phyloP scores from a whole-genome alignment of 2,888 invertebrate species.

The Hymenopus coronatus region DNA sequence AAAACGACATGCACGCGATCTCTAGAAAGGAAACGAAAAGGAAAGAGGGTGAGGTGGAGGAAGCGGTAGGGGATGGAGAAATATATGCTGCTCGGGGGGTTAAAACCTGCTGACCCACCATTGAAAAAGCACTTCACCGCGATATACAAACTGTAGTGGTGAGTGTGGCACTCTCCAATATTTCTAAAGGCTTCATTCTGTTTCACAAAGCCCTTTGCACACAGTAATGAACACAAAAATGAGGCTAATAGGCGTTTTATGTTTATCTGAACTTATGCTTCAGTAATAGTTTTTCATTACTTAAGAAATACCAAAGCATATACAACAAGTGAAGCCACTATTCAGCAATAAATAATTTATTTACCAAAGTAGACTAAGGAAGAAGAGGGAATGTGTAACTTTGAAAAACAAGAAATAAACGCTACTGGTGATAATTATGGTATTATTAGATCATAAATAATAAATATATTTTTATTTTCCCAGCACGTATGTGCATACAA shows the following conservation, averaged over 20 bases:
- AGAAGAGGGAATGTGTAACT: too few relatives aligned
- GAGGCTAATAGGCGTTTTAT: not conserved
- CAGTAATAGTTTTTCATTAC: not conserved
- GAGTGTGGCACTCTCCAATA: not conserved
- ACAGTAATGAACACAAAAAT: not conserved
- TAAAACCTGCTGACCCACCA: not conserved
- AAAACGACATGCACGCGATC: constrained; percentile 1
- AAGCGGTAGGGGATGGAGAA: not conserved
- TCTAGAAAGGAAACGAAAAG: constrained; percentile 5
- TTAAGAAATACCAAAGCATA: too few relatives aligned
- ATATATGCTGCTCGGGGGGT: not conserved
- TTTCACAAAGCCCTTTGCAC: not conserved
- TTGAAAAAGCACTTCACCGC: not conserved
- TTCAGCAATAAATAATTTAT: too few relatives aligned
- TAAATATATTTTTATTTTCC: too few relatives aligned
- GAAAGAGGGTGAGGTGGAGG: not conserved
- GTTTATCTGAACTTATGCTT: not conserved
- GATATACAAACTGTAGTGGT: not conserved
- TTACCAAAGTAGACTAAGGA: too few relatives aligned
- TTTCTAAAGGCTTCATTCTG: not conserved
- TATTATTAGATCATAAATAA: too few relatives aligned
- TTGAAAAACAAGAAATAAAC: too few relatives aligned
- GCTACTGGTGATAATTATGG: too few relatives aligned
- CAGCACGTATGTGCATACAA: too few relatives aligned
- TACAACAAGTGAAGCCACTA: too few relatives aligned